Base-by-base conservation (phyloP, 2,797 vertebrate genomes). In the Cygnus olor region DNA sequence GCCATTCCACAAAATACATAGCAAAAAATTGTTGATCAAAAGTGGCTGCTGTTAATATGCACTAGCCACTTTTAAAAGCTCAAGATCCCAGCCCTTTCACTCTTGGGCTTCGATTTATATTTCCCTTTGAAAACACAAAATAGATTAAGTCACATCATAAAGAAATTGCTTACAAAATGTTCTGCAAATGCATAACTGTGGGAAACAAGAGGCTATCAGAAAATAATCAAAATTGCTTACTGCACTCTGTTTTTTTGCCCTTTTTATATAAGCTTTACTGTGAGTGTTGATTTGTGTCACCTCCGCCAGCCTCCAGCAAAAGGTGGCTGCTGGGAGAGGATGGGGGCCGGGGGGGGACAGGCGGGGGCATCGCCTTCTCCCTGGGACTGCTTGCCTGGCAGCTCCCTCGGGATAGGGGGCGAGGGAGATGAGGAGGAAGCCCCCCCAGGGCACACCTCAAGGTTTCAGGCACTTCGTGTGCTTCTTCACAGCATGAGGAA, bases 61-160 rank as follows among this genome's bases (percentile, higher is more conserved):
- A 78, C 36, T 25, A 92, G 90, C 49, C 61, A 65, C 85, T 79
- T 91, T 45, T 47, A 85, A 95, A 93, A 96, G 64, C 53, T 65
- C 21, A 18, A 34, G 68, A 86, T 94, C 54, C 27, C 47, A 58
- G 78, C 20, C 44, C 56, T 82, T 81, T 88, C 79, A 80, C 10
- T 84, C 70, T 5, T 32, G 27, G 47, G 32, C 58, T 92, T 93
- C 79, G 63, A 66, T 94, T 93, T 84, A 6, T 89, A 88, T 89
- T 92, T 91, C 66, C n/a, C 38, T 93, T 93, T 91, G 87, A 93
- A 85, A 91, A 88, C 17, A 12, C 27, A 80, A 76, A 86, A 91
- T 64, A 86, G 73, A 70, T 92, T 73, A 91, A 80, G 82, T 47
- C 85, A 93, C 24, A 27, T 65, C 53, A 82, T 90, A 92, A 90